phyloP scores from a whole-genome alignment of 2,113 vertebrate genomes.

The Pantherophis guttatus region DNA sequence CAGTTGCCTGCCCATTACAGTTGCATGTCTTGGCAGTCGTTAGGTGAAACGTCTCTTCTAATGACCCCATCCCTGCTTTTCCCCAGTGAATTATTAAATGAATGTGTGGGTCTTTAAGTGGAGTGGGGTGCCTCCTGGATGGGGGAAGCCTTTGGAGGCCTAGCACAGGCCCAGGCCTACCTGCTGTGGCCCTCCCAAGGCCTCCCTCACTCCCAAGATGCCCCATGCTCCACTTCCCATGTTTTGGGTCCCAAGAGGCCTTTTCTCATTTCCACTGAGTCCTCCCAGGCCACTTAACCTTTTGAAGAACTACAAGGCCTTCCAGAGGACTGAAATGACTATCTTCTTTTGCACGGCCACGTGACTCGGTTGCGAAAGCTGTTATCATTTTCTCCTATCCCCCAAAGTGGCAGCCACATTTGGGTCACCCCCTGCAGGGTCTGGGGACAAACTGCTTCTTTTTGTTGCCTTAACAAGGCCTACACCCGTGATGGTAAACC shows the following conservation, averaged over 20 bases:
- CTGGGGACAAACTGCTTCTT: background rate
- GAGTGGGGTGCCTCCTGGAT: background rate
- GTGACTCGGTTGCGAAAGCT: background rate
- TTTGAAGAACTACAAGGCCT: background rate
- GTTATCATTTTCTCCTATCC: background rate
- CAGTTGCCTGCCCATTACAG: background rate
- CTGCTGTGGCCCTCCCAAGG: background rate
- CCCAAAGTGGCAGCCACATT: background rate
- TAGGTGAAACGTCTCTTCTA: background rate
- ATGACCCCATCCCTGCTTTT: background rate
- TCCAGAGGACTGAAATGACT: background rate
- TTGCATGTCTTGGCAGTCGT: background rate
- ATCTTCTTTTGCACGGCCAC: background rate
- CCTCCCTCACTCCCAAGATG: background rate
- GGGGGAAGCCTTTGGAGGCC: background rate
- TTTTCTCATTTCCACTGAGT: background rate
- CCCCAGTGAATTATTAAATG: background rate
- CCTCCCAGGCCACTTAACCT: background rate
- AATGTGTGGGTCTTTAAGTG: background rate
- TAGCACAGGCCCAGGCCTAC: background rate
- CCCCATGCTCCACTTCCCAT: background rate
- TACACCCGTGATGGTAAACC: too few species aligned
- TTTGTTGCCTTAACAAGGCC: background rate
- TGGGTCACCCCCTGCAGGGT: too few species aligned
- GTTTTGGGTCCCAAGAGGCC: background rate